Evolutionary conservation across 2,113 vertebrate genomes (phyloP).

Genomic region (Hymenochirus boettgeri): DNA sequence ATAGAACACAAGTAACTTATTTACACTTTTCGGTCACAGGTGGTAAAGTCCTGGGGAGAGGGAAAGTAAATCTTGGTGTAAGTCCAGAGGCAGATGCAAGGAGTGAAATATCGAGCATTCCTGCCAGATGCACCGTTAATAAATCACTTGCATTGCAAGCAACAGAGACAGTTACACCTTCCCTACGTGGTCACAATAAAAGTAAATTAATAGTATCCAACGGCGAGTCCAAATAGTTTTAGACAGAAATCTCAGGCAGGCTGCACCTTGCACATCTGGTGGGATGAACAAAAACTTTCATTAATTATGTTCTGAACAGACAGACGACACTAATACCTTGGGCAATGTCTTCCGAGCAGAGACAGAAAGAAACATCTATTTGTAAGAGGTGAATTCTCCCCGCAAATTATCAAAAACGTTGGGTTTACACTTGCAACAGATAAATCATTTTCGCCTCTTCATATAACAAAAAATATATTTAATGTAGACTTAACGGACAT

Average conservation of each 20-base stretch:
- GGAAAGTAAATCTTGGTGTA: too few relatives aligned
- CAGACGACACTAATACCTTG: not conserved
- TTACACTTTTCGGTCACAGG: not conserved
- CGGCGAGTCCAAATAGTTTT: not conserved
- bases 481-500: too few relatives aligned
- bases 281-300: not conserved
- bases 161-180: too few relatives aligned
- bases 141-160: too few relatives aligned
- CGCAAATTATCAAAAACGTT: not conserved
- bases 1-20: not conserved
- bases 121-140: not conserved
- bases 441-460: not conserved
- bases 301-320: slow-evolving; percentile 3
- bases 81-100: too few relatives aligned
- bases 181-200: not conserved
- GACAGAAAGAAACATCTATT: not conserved
- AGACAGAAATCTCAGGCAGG: not conserved
- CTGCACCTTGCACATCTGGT: not conserved
- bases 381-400: not conserved
- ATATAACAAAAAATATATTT: too few relatives aligned
- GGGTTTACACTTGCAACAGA: not conserved
- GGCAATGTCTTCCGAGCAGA: not conserved
- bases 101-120: too few relatives aligned
- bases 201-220: not conserved
- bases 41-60: not conserved